Evolutionary conservation across 2,888 invertebrate genomes (phyloP), one percentile per base, ranked within the genome.

Genomic region (Meiosimyza platycephala): DNA sequence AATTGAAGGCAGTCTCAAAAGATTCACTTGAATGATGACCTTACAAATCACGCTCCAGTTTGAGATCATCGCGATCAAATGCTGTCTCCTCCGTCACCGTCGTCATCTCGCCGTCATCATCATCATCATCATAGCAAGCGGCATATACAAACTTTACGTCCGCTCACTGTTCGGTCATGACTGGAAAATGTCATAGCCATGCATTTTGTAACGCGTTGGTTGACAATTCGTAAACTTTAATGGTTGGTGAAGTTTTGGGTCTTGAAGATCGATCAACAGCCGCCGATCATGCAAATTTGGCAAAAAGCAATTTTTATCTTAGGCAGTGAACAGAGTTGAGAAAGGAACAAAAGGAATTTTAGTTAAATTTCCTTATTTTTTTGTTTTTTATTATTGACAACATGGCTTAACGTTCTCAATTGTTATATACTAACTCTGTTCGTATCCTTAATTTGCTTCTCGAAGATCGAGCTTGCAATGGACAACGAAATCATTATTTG

Each of bases 21-120:
- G 22, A 60, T 73, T 48, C 57, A 66, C 66, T 79, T 83, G 80
- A 82, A 82, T 83, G 83, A 83, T 84, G 83, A 83, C 84, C 83
- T 83, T 84, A 84, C 83, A 83, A 83, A 83, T 84, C 85, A 84
- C 84, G 84, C 82, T 83, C 75, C 77, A 76, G 74, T 76, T 76
- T 33, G 59, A 51, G 68, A 69, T 59, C 68, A 69, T 69, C 68
- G 68, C 59, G 68, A 69, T 69, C 59, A 50, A 51, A 28, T 33
- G 60, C 67, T 18, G n/a, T 48, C 67, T n/a, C 16, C 47, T 18
- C 47, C 67, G 54, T 48, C 50, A n/a, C 40, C 28, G 40, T 12
- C 51, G 28, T 33, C 52, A 13, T 51, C 66, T 51, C 66, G 33
- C 16, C 54, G n/a, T 22, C 54, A 12, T 52, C 33, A 22, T 12